Conservation (phyloP, 2,888 invertebrate genomes). For the Cyrtodaria siliqua region DNA sequence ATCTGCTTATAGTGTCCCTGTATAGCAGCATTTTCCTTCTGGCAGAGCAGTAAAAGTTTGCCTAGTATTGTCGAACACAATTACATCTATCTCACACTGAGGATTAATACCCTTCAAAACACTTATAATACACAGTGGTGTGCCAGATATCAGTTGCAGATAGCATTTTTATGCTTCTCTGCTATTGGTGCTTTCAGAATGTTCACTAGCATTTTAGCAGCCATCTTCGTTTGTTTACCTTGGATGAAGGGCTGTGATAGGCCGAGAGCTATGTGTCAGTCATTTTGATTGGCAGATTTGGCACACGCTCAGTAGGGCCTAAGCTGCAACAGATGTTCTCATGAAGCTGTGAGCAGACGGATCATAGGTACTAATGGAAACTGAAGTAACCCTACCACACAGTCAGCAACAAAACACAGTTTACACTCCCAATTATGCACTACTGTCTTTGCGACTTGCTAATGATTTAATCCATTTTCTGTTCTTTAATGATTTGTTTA, state of each 20-base stretch:
- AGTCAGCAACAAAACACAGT: too few relatives aligned
- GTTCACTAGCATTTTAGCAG: constrained; percentile 25
- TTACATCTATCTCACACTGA: constrained; percentile 14
- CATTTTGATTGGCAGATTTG: constrained; percentile 53
- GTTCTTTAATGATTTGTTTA: too few relatives aligned
- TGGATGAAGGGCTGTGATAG: constrained; percentile 36
- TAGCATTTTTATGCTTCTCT: constrained; percentile 1
- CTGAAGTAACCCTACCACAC: too few relatives aligned
- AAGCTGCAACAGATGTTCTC: constrained; percentile 49
- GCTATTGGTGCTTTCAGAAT: constrained; percentile 2
- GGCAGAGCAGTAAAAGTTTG: background rate
- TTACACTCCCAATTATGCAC: too few relatives aligned
- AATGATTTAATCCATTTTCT: too few relatives aligned
- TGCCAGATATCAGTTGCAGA: constrained; percentile 37
- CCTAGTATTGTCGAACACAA: constrained; percentile 9
- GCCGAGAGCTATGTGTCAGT: constrained; percentile 37
- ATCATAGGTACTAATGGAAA: too few relatives aligned
- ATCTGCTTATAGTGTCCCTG: too few relatives aligned
- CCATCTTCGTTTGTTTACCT: constrained; percentile 39
- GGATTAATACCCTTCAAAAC: constrained; percentile 2
- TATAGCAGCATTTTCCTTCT: background rate
- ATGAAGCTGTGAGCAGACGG: background rate
- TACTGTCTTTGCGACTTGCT: too few relatives aligned
- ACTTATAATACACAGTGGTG: constrained; percentile 21
- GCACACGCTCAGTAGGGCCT: constrained; percentile 45